Conservation (phyloP, 2,113 vertebrate genomes). For the Pyrgilauda ruficollis region DNA sequence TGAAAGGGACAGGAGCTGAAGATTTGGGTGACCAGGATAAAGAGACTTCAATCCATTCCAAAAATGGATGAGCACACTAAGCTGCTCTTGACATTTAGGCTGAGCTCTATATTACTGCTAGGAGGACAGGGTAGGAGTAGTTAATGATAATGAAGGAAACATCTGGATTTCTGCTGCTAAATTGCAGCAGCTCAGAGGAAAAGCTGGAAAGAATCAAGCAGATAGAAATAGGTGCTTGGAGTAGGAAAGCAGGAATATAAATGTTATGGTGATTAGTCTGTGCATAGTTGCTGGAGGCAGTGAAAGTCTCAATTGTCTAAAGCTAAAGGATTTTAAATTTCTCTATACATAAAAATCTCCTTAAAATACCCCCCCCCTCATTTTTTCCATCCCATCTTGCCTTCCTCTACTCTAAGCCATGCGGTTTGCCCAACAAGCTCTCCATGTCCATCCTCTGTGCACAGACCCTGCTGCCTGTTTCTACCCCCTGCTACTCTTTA, state of each 20-base stretch:
- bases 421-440: background rate
- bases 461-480: background rate
- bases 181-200: background rate
- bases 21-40: background rate
- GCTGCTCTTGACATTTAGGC: background rate
- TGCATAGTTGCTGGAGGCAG: background rate
- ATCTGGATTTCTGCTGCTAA: background rate
- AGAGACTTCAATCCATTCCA: background rate
- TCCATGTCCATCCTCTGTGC: background rate
- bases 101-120: background rate
- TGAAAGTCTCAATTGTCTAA: background rate
- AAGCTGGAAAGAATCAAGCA: background rate
- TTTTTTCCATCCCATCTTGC: background rate
- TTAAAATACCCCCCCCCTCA: background rate
- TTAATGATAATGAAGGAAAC: background rate
- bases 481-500: background rate
- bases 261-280: background rate
- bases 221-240: background rate
- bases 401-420: background rate
- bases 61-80: background rate
- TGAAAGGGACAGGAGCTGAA: background rate
- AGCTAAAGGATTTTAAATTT: background rate
- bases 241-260: background rate
- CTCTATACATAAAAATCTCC: background rate
- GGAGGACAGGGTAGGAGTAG: background rate